A percentile compares a stretch with the other conserved stretches of the same genome.
These are phyloP conservation scores for Diarsia rubi DNA, from an alignment of 2,888 invertebrate species.

Conservation along the genomic window DNA sequence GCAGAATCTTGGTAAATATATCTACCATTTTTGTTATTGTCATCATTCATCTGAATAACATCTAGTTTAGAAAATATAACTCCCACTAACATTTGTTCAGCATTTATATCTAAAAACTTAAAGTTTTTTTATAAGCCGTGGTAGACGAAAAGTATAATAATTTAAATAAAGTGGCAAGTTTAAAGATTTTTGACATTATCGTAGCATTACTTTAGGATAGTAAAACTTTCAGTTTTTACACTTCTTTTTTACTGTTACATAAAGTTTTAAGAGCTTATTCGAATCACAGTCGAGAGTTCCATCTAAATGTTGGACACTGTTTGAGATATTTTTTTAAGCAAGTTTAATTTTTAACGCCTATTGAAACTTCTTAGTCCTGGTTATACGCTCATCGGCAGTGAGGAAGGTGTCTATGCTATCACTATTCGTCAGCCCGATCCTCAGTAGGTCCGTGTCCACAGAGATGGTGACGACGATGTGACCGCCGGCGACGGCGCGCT, in stretches of 20 bases:
- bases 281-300: conserved; percentile 11
- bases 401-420: not conserved
- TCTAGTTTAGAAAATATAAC: no score
- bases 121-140: not conserved
- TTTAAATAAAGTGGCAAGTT: conserved; percentile 13
- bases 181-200: conserved; percentile 20
- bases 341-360: not conserved
- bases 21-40: not conserved
- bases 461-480: conserved; percentile 88
- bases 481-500: conserved; percentile 82
- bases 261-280: conserved; percentile 28
- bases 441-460: conserved; percentile 48
- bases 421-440: not conserved
- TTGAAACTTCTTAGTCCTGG: not conserved
- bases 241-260: conserved; percentile 19
- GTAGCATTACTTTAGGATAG: conserved; percentile 3
- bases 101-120: not conserved
- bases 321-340: not conserved
- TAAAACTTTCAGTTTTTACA: conserved; percentile 26
- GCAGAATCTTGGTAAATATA: conserved; percentile 85
- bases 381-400: not conserved
- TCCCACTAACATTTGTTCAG: not conserved
- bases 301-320: conserved; percentile 30
- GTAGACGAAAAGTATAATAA: conserved; percentile 4
- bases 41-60: not conserved